Conservation (phyloP, 1,140 invertebrate species). For the Procambarus clarkii region DNA sequence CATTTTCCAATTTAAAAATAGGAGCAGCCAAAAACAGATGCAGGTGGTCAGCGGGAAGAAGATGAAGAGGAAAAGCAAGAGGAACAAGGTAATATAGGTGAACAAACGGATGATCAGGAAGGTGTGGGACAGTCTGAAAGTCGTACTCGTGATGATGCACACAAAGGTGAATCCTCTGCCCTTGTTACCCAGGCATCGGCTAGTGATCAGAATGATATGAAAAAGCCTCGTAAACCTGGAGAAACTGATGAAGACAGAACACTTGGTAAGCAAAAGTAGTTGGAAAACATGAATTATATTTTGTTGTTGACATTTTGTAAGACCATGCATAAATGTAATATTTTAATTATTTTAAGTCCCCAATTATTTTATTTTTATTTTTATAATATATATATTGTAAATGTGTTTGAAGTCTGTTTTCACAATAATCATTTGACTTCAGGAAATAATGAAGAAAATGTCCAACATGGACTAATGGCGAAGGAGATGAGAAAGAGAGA, state of each 20-base stretch:
- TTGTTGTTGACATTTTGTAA: not conserved
- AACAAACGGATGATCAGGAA: slow-evolving; percentile 72
- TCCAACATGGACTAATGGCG: slow-evolving; percentile 81
- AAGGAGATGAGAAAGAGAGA: slow-evolving; percentile 76
- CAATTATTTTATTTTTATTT: not conserved
- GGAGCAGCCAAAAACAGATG: slow-evolving; percentile 73
- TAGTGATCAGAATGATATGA: slow-evolving; percentile 58
- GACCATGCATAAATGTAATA: not conserved
- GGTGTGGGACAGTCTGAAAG: slow-evolving; percentile 70
- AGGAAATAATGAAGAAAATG: slow-evolving; percentile 80
- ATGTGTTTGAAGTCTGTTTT: not conserved
- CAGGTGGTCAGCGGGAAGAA: slow-evolving; percentile 59
- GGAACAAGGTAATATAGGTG: slow-evolving; percentile 70
- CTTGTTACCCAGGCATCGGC: slow-evolving; percentile 49
- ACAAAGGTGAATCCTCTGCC: slow-evolving; percentile 76
- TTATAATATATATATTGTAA: not conserved
- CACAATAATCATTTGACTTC: slow-evolving; percentile 29
- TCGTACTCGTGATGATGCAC: slow-evolving; percentile 65
- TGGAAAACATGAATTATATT: not conserved
- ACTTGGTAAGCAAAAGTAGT: slow-evolving; percentile 26
- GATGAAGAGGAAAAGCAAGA: slow-evolving; percentile 70
- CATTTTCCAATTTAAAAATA: slow-evolving; percentile 62
- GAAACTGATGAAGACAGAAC: slow-evolving; percentile 48
- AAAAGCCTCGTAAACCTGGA: slow-evolving; percentile 56
- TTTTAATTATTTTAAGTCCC: too few relatives aligned